A percentile compares a stretch with the other conserved stretches of the same genome.
Evolutionary conservation across 2,888 invertebrate genomes (phyloP).

Genomic region (Polymixis lichenea): DNA sequence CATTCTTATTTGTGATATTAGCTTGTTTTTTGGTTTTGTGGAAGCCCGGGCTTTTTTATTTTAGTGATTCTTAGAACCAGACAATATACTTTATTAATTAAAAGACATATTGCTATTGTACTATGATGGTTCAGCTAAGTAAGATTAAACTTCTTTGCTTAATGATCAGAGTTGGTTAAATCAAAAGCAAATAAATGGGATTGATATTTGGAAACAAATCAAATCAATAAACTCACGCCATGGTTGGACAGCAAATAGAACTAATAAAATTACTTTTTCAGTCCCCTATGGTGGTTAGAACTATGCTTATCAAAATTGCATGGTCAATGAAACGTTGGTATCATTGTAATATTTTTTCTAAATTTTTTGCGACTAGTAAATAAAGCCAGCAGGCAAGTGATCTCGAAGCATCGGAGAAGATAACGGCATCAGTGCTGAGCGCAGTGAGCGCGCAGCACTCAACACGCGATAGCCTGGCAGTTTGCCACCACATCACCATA

Average conservation of each 20-base stretch:
- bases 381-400: slow-evolving; percentile 39
- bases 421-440: slow-evolving; percentile 21
- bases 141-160: neutral
- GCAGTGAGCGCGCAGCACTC: slow-evolving; percentile 30
- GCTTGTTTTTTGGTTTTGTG: too few relatives aligned
- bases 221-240: neutral
- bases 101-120: neutral
- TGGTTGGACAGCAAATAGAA: too few relatives aligned
- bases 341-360: neutral
- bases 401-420: slow-evolving; percentile 35
- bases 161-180: neutral
- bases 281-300: neutral
- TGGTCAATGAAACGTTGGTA: neutral
- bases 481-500: slow-evolving; percentile 44
- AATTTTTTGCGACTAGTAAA: slow-evolving; percentile 20
- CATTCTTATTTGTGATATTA: too few relatives aligned
- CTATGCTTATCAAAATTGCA: neutral
- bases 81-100: neutral
- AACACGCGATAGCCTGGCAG: slow-evolving; percentile 57
- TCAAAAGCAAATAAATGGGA: neutral
- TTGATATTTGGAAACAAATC: neutral
- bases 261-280: neutral
- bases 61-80: neutral
- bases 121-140: neutral
- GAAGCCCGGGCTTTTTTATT: too few relatives aligned